These are phyloP conservation scores for Pharmacophagus antenor DNA, from an alignment of 2,888 invertebrate genomes.

Conservation along the genomic window DNA sequence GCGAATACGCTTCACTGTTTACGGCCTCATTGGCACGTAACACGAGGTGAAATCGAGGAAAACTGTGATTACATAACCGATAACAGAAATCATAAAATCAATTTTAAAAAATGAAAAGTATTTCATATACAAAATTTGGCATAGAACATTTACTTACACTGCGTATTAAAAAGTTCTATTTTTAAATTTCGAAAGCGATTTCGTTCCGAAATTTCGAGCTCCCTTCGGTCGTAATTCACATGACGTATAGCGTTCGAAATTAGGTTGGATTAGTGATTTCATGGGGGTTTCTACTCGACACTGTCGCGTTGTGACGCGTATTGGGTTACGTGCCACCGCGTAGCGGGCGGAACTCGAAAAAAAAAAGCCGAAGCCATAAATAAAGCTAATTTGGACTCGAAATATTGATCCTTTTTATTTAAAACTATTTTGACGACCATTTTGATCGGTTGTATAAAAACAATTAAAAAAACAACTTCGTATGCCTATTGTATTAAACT, in stretches of 20 bases:
- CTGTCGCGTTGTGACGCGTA: constrained; percentile 44
- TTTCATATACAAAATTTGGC: too few species aligned
- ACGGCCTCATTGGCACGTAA: too few species aligned
- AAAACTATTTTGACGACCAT: constrained; percentile 3
- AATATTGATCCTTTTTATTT: constrained; percentile 23
- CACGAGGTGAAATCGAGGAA: too few species aligned
- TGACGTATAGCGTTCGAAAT: constrained; percentile 64
- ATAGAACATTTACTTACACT: background rate
- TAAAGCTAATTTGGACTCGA: constrained; percentile 27
- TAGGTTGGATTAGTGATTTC: constrained; percentile 70
- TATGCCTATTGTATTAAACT: too few species aligned
- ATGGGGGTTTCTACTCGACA: constrained; percentile 50
- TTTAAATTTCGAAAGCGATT: constrained; percentile 42
- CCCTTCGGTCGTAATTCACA: constrained; percentile 55
- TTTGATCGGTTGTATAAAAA: too few species aligned
- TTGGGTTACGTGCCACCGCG: constrained; percentile 48
- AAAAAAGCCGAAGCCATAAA: constrained; percentile 38
- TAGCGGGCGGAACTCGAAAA: constrained; percentile 37
- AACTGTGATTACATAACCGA: too few species aligned
- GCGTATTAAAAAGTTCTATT: constrained; percentile 2
- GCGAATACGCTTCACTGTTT: too few species aligned
- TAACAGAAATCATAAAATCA: too few species aligned
- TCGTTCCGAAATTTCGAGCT: constrained; percentile 50
- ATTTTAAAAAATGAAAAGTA: too few species aligned
- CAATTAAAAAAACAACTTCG: too few species aligned